Conservation (phyloP, 2,797 vertebrate genomes). For the Anas acuta region DNA sequence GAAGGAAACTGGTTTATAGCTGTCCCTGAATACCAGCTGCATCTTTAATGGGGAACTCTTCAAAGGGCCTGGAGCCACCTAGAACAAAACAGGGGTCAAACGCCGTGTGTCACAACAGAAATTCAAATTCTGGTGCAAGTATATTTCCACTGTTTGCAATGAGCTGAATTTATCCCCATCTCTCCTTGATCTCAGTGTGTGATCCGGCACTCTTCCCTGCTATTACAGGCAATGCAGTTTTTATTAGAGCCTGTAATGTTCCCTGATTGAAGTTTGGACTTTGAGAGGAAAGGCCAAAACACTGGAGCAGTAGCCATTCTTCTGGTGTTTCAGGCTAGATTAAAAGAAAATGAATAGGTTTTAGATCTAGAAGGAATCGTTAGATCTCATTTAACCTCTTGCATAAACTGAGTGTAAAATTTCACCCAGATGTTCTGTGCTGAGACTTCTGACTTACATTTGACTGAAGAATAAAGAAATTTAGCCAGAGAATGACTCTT, state of each 20-base stretch:
- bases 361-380: background rate
- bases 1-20: background rate
- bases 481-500: background rate
- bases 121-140: background rate
- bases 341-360: slow-evolving; percentile 12
- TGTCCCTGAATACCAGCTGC: background rate
- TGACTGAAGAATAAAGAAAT: slow-evolving; percentile 33
- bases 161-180: background rate
- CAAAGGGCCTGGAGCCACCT: background rate
- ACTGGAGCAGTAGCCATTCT: background rate
- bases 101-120: background rate
- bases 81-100: background rate
- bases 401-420: slow-evolving; percentile 20
- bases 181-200: background rate
- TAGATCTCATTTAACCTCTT: slow-evolving; percentile 46
- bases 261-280: slow-evolving; percentile 25
- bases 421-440: background rate
- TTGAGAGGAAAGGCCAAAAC: slow-evolving; percentile 12
- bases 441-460: background rate
- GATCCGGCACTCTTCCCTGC: background rate
- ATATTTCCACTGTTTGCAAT: background rate
- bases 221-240: background rate
- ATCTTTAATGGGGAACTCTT: background rate
- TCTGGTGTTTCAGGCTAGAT: slow-evolving; percentile 5
- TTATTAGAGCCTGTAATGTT: slow-evolving; percentile 23